These are phyloP conservation scores for Oreochromis mossambicus DNA, from an alignment of 2,797 vertebrate species.

Conservation along the genomic window DNA sequence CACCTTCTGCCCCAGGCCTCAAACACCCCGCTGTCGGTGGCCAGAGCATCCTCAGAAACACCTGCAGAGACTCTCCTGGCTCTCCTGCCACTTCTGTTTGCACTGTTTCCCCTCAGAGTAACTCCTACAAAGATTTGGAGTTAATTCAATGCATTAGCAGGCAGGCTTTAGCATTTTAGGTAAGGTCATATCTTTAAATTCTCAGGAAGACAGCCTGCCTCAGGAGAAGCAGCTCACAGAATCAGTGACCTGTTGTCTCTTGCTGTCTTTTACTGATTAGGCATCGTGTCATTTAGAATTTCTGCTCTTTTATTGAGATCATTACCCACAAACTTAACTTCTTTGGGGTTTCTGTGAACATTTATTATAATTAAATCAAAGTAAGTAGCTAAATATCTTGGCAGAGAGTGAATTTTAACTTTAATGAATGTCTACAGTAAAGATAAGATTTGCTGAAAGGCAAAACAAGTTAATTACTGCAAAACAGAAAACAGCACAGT, in stretches of 20 bases:
- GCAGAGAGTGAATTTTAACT: neutral
- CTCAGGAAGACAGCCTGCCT: neutral
- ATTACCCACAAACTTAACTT: neutral
- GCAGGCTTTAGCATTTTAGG: neutral
- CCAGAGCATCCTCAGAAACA: slow-evolving; percentile 91
- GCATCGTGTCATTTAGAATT: neutral
- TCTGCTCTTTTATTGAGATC: neutral
- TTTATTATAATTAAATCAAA: neutral
- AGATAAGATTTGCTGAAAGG: neutral
- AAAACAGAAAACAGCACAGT: neutral
- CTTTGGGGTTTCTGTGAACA: neutral
- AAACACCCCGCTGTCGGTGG: slow-evolving; percentile 96
- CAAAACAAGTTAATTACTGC: neutral
- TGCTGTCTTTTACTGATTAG: neutral
- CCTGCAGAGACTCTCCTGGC: slow-evolving; percentile 88
- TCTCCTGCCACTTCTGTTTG: slow-evolving; percentile 83
- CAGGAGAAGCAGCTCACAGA: neutral
- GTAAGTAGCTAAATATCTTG: too few species aligned
- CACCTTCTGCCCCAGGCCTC: slow-evolving; percentile 95
- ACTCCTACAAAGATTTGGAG: slow-evolving; percentile 74
- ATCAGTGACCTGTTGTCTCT: neutral
- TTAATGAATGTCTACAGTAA: neutral
- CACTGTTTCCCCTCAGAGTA: slow-evolving; percentile 87
- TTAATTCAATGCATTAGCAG: neutral
- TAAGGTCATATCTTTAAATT: neutral